Percentiles rank a stretch among this genome's conserved stretches.
Evolutionary conservation across 2,888 invertebrate species (phyloP).

Genomic region (Halictus quadricinctus): DNA sequence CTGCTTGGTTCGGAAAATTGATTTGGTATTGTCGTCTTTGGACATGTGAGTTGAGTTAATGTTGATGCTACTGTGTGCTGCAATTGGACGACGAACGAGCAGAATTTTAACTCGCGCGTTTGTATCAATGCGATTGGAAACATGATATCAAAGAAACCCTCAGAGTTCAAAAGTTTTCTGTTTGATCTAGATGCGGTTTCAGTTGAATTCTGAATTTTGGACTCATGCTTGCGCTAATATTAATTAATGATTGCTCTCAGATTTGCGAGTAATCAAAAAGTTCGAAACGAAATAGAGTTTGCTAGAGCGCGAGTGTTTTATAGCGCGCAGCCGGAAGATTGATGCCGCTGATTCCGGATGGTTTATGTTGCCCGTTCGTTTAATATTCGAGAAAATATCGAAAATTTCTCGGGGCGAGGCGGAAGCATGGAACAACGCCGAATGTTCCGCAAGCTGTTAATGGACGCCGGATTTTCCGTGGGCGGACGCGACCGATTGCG

Average conservation of each 20-base stretch:
- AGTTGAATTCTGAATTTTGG: too few relatives aligned
- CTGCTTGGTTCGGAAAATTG: too few relatives aligned
- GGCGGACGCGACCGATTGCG: slow-evolving; percentile 43
- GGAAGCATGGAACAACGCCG: not conserved
- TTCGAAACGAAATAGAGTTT: not conserved
- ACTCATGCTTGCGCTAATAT: too few relatives aligned
- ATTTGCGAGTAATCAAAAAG: not conserved
- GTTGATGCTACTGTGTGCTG: not conserved
- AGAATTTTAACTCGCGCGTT: too few relatives aligned
- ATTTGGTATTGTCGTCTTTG: not conserved
- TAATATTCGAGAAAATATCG: not conserved
- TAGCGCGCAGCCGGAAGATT: not conserved
- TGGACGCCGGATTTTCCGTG: slow-evolving; percentile 33
- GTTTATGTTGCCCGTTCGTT: not conserved
- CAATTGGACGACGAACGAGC: too few relatives aligned
- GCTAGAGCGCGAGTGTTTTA: not conserved
- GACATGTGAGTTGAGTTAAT: not conserved
- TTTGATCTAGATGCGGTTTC: too few relatives aligned
- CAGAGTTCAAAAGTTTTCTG: too few relatives aligned
- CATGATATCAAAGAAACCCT: too few relatives aligned
- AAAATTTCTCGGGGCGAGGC: not conserved
- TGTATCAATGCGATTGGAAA: too few relatives aligned
- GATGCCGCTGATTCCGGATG: not conserved
- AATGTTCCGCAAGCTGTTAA: not conserved
- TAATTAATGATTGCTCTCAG: too few relatives aligned